These are phyloP conservation scores for Gari tellinella DNA, from an alignment of 2,888 invertebrate species.

Conservation along the genomic window DNA sequence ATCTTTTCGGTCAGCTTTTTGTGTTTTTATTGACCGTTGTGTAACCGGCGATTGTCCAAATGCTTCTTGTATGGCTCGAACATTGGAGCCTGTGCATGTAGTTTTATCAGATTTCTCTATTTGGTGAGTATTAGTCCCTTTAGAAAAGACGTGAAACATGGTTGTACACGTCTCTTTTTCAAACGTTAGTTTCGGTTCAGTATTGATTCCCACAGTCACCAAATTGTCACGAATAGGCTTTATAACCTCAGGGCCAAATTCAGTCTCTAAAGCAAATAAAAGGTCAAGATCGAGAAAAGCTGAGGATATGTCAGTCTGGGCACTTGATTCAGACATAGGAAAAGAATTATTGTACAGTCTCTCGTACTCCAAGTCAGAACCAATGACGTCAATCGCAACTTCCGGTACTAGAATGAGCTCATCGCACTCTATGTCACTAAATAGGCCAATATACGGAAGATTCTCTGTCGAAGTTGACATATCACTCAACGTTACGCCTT, in stretches of 20 bases:
- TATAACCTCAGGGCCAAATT: constrained; percentile 26
- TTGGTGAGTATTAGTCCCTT: constrained; percentile 76
- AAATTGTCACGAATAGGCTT: constrained; percentile 50
- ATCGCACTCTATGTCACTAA: constrained; percentile 79
- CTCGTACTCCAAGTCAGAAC: constrained; percentile 65
- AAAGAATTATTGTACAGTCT: constrained; percentile 73
- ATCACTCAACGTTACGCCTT: constrained; percentile 62
- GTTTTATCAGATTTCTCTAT: constrained; percentile 74
- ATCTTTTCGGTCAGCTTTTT: constrained; percentile 60
- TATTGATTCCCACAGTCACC: constrained; percentile 74
- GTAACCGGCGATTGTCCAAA: constrained; percentile 38
- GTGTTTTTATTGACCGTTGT: constrained; percentile 29
- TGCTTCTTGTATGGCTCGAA: constrained; percentile 56
- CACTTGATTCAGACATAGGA: constrained; percentile 66
- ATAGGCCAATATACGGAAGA: constrained; percentile 77
- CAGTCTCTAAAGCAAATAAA: constrained; percentile 27
- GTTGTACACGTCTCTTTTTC: constrained; percentile 78
- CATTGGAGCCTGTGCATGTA: constrained; percentile 69
- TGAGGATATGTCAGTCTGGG: constrained; percentile 67
- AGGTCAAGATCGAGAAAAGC: constrained; percentile 38
- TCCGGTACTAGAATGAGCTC: constrained; percentile 77
- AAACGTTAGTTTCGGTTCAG: constrained; percentile 71
- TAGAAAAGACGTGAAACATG: constrained; percentile 69
- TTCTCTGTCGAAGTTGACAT: constrained; percentile 79
- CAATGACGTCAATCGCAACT: constrained; percentile 52